phyloP scores from a whole-genome alignment of 1,140 invertebrate species.

The Luehdorfia chinensis region DNA sequence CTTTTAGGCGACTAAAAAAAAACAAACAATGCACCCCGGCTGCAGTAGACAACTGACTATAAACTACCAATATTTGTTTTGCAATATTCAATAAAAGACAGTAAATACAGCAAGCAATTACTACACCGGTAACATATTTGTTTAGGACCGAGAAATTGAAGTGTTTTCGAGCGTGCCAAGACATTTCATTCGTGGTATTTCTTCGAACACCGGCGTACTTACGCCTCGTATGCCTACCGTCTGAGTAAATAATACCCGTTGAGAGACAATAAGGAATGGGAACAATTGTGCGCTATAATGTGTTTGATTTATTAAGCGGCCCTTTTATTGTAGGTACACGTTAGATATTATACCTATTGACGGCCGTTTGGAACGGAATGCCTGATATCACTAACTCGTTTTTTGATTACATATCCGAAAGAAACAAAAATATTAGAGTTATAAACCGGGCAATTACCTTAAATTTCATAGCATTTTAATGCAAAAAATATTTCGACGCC shows the following conservation, averaged over 20 bases:
- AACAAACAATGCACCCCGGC: conserved; percentile 40
- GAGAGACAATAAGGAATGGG: conserved; percentile 68
- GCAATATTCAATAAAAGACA: conserved; percentile 74
- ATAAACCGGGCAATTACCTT: too few relatives aligned
- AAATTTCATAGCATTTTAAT: too few relatives aligned
- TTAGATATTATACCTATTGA: background rate
- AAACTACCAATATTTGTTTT: conserved; percentile 70
- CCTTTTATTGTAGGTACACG: conserved; percentile 16
- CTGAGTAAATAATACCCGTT: conserved; percentile 64
- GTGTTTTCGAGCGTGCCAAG: conserved; percentile 69
- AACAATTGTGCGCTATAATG: conserved; percentile 61
- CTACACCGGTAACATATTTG: conserved; percentile 72
- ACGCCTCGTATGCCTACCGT: conserved; percentile 48
- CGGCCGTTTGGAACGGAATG: too few relatives aligned
- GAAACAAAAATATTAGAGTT: too few relatives aligned
- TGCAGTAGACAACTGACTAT: conserved; percentile 67
- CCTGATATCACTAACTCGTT: too few relatives aligned
- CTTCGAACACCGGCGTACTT: conserved; percentile 38
- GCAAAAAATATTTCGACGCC: too few relatives aligned
- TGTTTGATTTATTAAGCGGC: conserved; percentile 70
- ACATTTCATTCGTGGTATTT: conserved; percentile 66
- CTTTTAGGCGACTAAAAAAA: conserved; percentile 40
- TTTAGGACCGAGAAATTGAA: conserved; percentile 74
- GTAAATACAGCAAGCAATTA: conserved; percentile 74
- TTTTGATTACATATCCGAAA: too few relatives aligned